These are phyloP conservation scores for Lasioglossum baleicum DNA, from an alignment of 1,140 invertebrate species.

Conservation along the genomic window DNA sequence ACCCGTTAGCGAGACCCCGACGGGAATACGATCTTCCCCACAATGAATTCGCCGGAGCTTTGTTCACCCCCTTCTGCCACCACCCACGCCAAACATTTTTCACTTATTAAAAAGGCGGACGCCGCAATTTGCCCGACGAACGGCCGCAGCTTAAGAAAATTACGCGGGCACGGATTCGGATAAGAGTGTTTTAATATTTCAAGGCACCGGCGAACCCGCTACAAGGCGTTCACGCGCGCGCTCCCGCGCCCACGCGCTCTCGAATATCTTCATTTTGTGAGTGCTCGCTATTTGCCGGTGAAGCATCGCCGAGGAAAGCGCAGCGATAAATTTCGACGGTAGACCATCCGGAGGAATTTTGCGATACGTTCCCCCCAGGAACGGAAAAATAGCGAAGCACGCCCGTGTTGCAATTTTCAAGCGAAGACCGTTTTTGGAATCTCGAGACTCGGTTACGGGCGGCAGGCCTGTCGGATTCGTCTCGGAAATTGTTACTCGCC, in stretches of 20 bases:
- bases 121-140: constrained; percentile 22
- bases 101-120: constrained; percentile 37
- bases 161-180: constrained; percentile 30
- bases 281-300: constrained; percentile 7
- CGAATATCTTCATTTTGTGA: constrained; percentile 14
- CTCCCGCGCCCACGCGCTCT: no score
- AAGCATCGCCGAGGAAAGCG: background rate
- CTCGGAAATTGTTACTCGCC: no score
- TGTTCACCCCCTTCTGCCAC: background rate
- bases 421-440: background rate
- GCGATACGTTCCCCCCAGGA: background rate
- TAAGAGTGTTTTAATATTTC: constrained; percentile 41
- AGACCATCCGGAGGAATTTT: background rate
- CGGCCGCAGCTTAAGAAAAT: constrained; percentile 31
- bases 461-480: no score
- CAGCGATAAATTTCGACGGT: background rate
- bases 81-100: constrained; percentile 7
- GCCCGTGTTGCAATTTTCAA: background rate
- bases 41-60: constrained; percentile 16
- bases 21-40: constrained; percentile 9
- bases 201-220: background rate
- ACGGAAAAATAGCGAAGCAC: background rate
- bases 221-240: constrained; percentile 2
- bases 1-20: constrained; percentile 16
- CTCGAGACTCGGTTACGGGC: no score